These are phyloP conservation scores for Trachurus trachurus DNA, from an alignment of 2,797 vertebrate species.

Conservation along the genomic window DNA sequence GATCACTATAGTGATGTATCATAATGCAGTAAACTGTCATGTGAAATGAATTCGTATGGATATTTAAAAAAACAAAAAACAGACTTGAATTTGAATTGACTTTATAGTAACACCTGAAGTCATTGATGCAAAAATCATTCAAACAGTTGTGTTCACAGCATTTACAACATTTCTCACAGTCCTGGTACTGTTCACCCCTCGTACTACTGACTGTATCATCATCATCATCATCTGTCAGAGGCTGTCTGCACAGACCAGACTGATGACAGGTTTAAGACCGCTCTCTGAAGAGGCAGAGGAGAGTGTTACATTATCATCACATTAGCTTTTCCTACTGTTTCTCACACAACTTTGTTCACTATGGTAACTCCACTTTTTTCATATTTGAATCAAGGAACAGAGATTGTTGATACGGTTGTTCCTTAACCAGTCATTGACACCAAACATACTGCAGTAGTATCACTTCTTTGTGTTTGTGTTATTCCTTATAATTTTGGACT, in stretches of 20 bases:
- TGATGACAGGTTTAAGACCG: neutral
- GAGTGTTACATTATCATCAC: neutral
- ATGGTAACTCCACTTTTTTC: neutral
- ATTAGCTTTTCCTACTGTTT: neutral
- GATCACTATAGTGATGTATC: neutral
- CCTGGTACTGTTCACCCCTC: neutral
- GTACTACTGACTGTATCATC: neutral
- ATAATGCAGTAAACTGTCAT: neutral
- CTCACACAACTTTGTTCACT: conserved; percentile 17
- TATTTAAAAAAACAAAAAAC: neutral
- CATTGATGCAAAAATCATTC: neutral
- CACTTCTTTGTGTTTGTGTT: no score
- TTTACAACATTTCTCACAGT: neutral
- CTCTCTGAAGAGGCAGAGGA: neutral
- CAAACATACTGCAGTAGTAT: no score
- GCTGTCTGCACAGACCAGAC: neutral
- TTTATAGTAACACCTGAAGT: neutral
- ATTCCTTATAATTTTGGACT: no score
- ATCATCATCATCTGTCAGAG: neutral
- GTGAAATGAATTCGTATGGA: neutral
- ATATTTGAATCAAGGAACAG: neutral
- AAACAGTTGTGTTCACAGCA: neutral
- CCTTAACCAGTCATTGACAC: neutral
- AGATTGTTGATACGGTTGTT: neutral
- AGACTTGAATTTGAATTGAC: neutral